These are phyloP conservation scores for Coccyzus lansbergi DNA, from an alignment of 2,797 vertebrate species.

Conservation along the genomic window DNA sequence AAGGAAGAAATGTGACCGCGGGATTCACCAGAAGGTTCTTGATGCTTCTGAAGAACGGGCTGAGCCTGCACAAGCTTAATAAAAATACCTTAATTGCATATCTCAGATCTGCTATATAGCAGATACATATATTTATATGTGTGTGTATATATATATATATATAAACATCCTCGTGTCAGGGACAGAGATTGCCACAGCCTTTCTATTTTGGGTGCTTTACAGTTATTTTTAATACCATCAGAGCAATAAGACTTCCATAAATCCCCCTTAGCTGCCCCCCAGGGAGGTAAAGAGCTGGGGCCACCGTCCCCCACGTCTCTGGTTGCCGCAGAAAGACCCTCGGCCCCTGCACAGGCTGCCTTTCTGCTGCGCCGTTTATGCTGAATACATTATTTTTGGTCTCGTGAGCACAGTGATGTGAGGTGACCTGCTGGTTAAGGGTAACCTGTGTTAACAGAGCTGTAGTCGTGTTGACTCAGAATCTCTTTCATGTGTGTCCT, in stretches of 20 bases:
- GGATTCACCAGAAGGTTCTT: background rate
- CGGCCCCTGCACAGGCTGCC: fast-evolving
- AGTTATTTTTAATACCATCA: background rate
- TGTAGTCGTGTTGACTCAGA: background rate
- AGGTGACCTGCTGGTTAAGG: conserved; percentile 37
- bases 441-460: conserved; percentile 38
- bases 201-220: background rate
- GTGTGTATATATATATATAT: no score
- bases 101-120: background rate
- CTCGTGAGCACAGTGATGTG: conserved; percentile 38
- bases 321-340: background rate
- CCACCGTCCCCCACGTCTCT: fast-evolving
- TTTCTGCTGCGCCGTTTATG: fast-evolving
- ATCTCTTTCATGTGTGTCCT: conserved; percentile 54
- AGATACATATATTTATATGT: no score
- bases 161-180: background rate
- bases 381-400: conserved; percentile 37
- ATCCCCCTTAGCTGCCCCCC: fast-evolving
- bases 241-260: background rate
- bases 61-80: background rate
- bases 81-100: background rate
- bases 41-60: fast-evolving
- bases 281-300: background rate
- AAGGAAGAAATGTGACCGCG: background rate
- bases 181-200: background rate